Percentiles rank a stretch among this genome's conserved stretches.
These are phyloP conservation scores for Cinara cedri DNA, from an alignment of 2,888 invertebrate genomes.

Conservation along the genomic window DNA sequence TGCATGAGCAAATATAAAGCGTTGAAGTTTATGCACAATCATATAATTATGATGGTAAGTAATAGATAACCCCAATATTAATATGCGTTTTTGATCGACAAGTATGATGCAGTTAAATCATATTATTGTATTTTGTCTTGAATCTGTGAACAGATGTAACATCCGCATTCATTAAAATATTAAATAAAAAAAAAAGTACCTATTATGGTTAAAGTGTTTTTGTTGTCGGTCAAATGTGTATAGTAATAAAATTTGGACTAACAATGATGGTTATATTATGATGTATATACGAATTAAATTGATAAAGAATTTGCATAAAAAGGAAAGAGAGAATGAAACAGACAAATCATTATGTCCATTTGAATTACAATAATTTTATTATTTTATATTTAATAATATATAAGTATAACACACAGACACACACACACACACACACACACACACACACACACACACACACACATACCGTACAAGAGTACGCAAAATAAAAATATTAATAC, in stretches of 20 bases:
- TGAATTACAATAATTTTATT: not conserved
- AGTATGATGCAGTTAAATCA: constrained; percentile 8
- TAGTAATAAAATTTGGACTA: not conserved
- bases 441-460: constrained; percentile 1
- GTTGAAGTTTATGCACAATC: not conserved
- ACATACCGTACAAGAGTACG: no score
- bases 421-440: constrained; percentile 7
- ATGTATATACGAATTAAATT: not conserved
- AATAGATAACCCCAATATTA: not conserved
- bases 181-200: constrained; percentile 6
- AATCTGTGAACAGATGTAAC: constrained; percentile 48
- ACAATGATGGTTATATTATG: not conserved
- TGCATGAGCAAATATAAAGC: constrained; percentile 4
- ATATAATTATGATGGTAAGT: not conserved
- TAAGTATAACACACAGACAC: not conserved
- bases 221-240: not conserved
- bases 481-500: no score
- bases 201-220: not conserved
- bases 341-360: constrained; percentile 13
- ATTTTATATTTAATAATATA: constrained; percentile 5
- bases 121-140: constrained; percentile 54
- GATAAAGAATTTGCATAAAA: constrained; percentile 18
- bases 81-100: constrained; percentile 19
- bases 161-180: constrained; percentile 15
- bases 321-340: not conserved